Base-by-base conservation (phyloP, 2,888 invertebrate genomes). In the Cosmia trapezina region DNA sequence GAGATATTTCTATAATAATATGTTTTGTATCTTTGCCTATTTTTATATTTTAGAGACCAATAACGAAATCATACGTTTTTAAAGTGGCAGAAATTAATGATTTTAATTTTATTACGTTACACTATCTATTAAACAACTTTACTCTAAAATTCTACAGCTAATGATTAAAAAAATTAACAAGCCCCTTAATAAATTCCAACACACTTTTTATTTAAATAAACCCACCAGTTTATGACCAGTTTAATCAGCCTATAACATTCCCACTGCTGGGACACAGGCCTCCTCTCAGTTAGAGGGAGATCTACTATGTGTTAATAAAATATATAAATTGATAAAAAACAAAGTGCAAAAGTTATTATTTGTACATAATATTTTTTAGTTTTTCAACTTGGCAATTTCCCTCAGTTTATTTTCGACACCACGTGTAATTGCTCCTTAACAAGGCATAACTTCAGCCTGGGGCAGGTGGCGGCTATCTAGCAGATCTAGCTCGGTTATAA, bases 381-480 rank as follows among this genome's bases (percentile, higher is more conserved):
- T 77, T 65, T 33, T 14, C 59, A 11, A 33, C 45, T n/a, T 45
- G 0, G 51, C 43, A 61, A 70, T 81, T 70, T 64, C 7, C 6
- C 11, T 65, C 45, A 6, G 9, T 70, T 65, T 76, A 76, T 79
- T 79, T 78, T 66, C 49, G 28, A 33, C 49, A 54, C 22, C 57
- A 19, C 43, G 60, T 83, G 80, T 80, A 83, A 69, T 72, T 60
- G 68, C 53, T 1, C 76, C 62, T 49, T 71, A 66, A 70, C 68
- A 37, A 69, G 61, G 68, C 71, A 54, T 66, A 72, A 67, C 66
- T 67, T 17, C 43, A 64, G 64, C 53, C 78, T 60, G 28, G 33
- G 80, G 84, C 84, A 85, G 84, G 86, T 84, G 84, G 57, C 41
- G n/a, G 63, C 59, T 86, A 84, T 86, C 84, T 72, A 65, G 47